Base-by-base conservation (phyloP, 2,888 invertebrate species). In the Erebia palarica region DNA sequence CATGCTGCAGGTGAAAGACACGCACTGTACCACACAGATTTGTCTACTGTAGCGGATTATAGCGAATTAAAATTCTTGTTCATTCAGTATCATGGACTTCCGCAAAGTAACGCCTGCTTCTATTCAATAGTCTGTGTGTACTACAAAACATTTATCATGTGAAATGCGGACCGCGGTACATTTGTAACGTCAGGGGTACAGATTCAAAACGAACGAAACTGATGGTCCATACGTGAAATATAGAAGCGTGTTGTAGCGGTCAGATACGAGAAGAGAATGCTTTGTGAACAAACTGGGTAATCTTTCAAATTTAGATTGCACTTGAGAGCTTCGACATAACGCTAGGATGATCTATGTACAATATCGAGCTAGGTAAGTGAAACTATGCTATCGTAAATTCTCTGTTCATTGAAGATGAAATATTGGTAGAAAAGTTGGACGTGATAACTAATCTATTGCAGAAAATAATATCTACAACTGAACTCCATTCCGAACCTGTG, bases 211-310 rank as follows among this genome's bases (percentile, higher is more conserved):
- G 58, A 59, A 49, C 59, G 47, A 16, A 59, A 59, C 59, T 59
- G 67, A 59, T 67, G 59, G 58, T 14, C 67, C 67, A 67, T 49
- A 67, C 59, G 49, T 67, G 67, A 67, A 47, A 67, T 67, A 67
- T 67, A 49, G 58, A 58, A 49, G 13, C 11, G 57, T 36, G 27
- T 21, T 67, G 67, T 36, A 59, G 67, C 59, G 67, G 67, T 59
- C 67, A 67, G 67, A 67, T 49, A 66, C 7, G 1, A 27, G 27
- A 9, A 18, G 21, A 49, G 44, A 21, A 11, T 27, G 59, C 59
- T 59, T 21, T 61, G 51, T 36, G 36, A 65, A 65, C 65, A 42
- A 55, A 53, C 42, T 53, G 16, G 16, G 65, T n/a, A 36, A 65
- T 65, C 18, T 18, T 65, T 65, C 65, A 65, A 55, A 13, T 55